Conservation (phyloP, 2,113 vertebrate species). For the Lepidiolamprologus cunningtoni region DNA sequence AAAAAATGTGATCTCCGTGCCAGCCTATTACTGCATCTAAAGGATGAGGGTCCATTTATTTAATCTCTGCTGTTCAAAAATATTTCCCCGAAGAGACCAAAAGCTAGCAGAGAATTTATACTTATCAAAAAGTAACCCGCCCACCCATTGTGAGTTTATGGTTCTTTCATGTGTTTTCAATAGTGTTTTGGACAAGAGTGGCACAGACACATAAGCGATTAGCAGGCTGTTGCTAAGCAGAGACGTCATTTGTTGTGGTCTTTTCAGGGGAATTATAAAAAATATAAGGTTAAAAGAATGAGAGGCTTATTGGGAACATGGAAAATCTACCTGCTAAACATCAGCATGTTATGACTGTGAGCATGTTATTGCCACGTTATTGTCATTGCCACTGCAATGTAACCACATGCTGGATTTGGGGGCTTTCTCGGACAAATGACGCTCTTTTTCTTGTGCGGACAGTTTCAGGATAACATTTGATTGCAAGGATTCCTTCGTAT, state of each 20-base stretch:
- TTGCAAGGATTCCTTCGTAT: neutral
- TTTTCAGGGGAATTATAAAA: neutral
- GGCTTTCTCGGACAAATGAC: neutral
- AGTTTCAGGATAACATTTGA: neutral
- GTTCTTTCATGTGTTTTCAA: neutral
- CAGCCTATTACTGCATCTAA: neutral
- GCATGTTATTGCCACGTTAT: neutral
- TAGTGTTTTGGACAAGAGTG: neutral
- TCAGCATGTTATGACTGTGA: neutral
- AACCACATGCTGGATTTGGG: neutral
- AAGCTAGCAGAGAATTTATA: neutral
- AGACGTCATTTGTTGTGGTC: neutral
- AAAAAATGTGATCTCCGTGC: neutral
- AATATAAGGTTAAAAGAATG: neutral
- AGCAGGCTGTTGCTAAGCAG: neutral
- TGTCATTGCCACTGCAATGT: neutral
- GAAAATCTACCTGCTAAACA: neutral
- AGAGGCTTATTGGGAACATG: neutral
- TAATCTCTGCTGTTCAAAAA: neutral
- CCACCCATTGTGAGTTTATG: neutral
- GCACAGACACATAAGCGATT: neutral
- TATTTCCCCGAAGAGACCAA: neutral
- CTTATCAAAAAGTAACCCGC: neutral
- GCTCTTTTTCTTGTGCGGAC: neutral
- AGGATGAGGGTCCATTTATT: neutral